Base-by-base conservation (phyloP, 2,113 vertebrate species). In the Lasiurus borealis region DNA sequence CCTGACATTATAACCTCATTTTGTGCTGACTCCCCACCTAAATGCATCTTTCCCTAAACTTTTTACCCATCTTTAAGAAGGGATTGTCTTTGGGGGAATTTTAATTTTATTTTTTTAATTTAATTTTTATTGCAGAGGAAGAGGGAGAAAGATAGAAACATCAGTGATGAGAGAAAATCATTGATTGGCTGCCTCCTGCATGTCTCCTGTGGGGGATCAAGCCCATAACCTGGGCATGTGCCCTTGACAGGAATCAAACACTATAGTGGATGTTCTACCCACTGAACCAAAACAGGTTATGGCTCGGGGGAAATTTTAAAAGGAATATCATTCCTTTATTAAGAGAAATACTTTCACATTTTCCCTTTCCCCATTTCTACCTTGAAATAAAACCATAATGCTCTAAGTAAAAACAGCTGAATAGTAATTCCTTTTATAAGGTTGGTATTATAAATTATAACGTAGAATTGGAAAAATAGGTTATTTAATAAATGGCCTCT, bases 261-360 rank as follows among this genome's bases (percentile, higher is more conserved):
- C 59, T 62, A 23, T 25, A 62, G 59, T 62, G 23, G 57, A 62
- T 62, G 59, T 25, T 62, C 25, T 62, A 12, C 27, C 59, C 59
- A 62, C 25, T 62, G 59, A 27, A 25, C 59, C 59, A 62, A 62
- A 62, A 62, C 25, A 10, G 59, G 59, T 25, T 27, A 62, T 23
- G 59, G 59, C 23, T 62, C 59, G 36, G 62, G 36, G 59, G 6
- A 90, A 50, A 75, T 73, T 64, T 81, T 86, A 19, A 57, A 71
- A 91, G 54, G 9, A 91, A 54, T 86, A 52, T 7, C 16, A 71
- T 93, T 82, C 62, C 66, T 87, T 87, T 59, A 87, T 71, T 72
- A 91, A 66, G 29, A 72, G 59, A 76, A 64, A 91, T 36, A 78
- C n/a, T 86, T 93, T 46, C 46, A 25, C 13, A 5, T 85, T 88